A percentile compares a stretch with the other conserved stretches of the same genome.
Conservation (phyloP, 2,888 invertebrate genomes). For the Uloborus plumipes region DNA sequence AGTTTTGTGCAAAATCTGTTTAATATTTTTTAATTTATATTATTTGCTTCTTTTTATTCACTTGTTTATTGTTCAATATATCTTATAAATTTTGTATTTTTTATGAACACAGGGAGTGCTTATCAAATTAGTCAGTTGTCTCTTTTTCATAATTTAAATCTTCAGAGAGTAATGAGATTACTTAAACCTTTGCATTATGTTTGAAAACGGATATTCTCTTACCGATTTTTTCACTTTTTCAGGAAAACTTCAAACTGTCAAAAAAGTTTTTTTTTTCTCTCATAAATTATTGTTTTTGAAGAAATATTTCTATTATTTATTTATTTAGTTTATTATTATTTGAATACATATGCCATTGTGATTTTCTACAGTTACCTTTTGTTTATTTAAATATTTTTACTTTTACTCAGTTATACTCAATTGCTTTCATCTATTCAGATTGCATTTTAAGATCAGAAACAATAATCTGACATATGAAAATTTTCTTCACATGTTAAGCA, state of each 20-base stretch:
- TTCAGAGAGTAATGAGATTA: no score
- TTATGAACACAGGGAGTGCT: no score
- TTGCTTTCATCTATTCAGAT: no score
- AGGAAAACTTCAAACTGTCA: no score
- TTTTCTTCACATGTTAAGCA: not conserved
- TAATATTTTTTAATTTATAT: not conserved
- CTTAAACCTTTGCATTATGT: no score
- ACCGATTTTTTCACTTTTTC: no score
- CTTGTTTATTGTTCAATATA: not conserved
- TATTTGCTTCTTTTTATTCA: not conserved
- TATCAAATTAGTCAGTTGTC: no score
- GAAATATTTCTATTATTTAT: not conserved
- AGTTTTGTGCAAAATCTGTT: not conserved
- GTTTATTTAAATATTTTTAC: conserved; percentile 3
- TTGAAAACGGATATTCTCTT: no score
- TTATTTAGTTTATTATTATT: not conserved
- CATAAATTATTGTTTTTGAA: no score
- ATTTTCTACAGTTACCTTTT: conserved; percentile 17
- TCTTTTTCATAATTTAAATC: no score
- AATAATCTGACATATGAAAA: not conserved
- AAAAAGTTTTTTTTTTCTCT: no score
- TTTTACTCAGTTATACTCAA: not conserved
- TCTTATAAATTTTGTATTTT: no score
- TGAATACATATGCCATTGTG: conserved; percentile 53
- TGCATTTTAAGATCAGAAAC: not conserved